These are phyloP conservation scores for Recurvirostra avosetta DNA, from an alignment of 2,113 vertebrate genomes.

Conservation along the genomic window DNA sequence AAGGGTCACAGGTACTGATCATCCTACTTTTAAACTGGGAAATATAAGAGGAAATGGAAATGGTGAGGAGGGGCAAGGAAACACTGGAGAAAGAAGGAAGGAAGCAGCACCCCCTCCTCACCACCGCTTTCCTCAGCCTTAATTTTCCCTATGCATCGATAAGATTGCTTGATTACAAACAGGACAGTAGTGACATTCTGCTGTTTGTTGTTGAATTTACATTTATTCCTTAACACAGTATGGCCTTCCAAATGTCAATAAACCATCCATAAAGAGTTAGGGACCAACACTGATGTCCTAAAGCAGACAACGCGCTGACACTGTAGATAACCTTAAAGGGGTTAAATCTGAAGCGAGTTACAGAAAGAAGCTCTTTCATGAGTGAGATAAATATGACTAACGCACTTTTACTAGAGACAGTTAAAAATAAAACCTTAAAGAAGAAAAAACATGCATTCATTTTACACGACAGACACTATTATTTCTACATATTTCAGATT, in stretches of 20 bases:
- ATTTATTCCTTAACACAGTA: not conserved
- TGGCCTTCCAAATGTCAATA: not conserved
- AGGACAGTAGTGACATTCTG: not conserved
- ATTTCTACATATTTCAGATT: slow-evolving; percentile 56
- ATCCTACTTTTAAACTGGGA: not conserved
- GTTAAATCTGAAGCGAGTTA: not conserved
- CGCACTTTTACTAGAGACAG: slow-evolving; percentile 51
- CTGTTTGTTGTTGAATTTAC: not conserved
- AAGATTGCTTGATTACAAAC: not conserved
- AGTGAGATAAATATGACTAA: slow-evolving; percentile 53
- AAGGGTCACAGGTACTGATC: slow-evolving; percentile 10
- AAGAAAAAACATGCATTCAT: slow-evolving; percentile 42
- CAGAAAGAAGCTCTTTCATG: slow-evolving; percentile 17
- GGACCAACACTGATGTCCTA: not conserved
- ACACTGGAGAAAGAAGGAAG: not conserved
- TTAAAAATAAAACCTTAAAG: slow-evolving; percentile 62
- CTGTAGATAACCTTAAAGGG: not conserved
- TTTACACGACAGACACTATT: slow-evolving; percentile 42
- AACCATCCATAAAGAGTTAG: not conserved
- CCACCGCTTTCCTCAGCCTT: not conserved
- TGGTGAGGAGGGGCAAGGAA: not conserved
- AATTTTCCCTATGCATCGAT: not conserved
- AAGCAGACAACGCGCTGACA: not conserved
- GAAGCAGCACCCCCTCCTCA: not conserved
- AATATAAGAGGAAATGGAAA: not conserved